Percentiles rank a stretch among this genome's conserved stretches.
Evolutionary conservation across 2,797 vertebrate species (phyloP).

Genomic region (Sebastes flavidus): DNA sequence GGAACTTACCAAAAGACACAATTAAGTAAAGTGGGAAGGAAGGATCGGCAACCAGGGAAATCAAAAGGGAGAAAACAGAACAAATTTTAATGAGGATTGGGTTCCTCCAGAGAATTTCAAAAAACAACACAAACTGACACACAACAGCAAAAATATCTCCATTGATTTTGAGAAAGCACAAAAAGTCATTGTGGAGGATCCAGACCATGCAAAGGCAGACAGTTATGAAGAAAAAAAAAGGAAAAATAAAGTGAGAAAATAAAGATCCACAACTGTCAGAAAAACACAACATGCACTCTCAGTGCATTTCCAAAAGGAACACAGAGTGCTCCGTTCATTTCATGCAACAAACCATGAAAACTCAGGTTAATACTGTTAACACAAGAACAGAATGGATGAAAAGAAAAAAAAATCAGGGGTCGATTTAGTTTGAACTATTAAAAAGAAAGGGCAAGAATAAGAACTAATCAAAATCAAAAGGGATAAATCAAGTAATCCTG

Average conservation of each 20-base stretch:
- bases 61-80: constrained; percentile 97
- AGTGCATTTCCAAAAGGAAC: constrained; percentile 63
- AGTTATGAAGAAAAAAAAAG: constrained; percentile 16
- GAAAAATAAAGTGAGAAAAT: constrained; percentile 32
- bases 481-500: constrained; percentile 55
- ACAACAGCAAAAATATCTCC: constrained; percentile 73
- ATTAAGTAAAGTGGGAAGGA: constrained; percentile 98
- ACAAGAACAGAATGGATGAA: constrained; percentile 67
- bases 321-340: constrained; percentile 71
- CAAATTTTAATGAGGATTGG: constrained; percentile 95
- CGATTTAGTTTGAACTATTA: constrained; percentile 88
- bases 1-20: constrained; percentile 99
- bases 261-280: constrained; percentile 69
- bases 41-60: constrained; percentile 97
- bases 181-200: constrained; percentile 73
- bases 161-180: constrained; percentile 66
- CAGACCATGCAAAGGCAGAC: constrained; percentile 74
- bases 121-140: constrained; percentile 68
- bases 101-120: constrained; percentile 85
- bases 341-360: constrained; percentile 90
- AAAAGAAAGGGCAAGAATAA: constrained; percentile 55
- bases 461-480: constrained; percentile 37
- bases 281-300: constrained; percentile 73
- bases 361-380: constrained; percentile 76
- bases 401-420: constrained; percentile 87